phyloP scores from a whole-genome alignment of 2,888 invertebrate genomes.

The Latrodectus hesperus region DNA sequence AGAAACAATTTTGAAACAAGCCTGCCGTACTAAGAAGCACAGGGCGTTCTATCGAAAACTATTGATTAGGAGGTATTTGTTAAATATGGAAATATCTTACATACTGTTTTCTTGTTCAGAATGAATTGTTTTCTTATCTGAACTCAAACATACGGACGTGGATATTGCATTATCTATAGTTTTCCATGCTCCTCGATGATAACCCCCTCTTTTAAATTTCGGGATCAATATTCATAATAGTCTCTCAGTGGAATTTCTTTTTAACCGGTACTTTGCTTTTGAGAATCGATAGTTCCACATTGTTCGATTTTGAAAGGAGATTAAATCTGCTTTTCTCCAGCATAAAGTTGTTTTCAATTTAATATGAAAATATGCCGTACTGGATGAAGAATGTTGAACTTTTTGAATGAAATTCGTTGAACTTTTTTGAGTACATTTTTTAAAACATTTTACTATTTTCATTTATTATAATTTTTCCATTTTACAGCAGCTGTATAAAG shows the following conservation, averaged over 20 bases:
- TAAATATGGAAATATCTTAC: constrained; percentile 61
- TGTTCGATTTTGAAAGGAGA: constrained; percentile 37
- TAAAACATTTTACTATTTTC: too few species aligned
- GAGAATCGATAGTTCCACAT: constrained; percentile 51
- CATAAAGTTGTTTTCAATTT: neutral
- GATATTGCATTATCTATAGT: constrained; percentile 64
- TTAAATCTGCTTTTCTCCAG: constrained; percentile 8
- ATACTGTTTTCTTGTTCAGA: constrained; percentile 34
- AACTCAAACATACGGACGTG: constrained; percentile 49
- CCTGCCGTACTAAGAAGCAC: neutral
- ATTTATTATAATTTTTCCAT: too few species aligned
- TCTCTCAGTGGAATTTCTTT: constrained; percentile 49
- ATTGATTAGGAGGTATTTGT: constrained; percentile 57
- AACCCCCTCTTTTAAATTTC: constrained; percentile 35
- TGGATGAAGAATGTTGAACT: too few species aligned
- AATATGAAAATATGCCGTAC: too few species aligned
- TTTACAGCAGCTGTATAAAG: too few species aligned
- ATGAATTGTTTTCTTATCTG: constrained; percentile 67
- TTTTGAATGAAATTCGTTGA: too few species aligned
- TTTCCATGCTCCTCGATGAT: constrained; percentile 29
- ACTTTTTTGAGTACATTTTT: too few species aligned
- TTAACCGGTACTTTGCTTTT: constrained; percentile 23
- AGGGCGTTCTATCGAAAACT: constrained; percentile 20
- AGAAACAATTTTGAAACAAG: neutral
- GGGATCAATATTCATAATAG: constrained; percentile 66